Percentiles rank a stretch among this genome's conserved stretches.
Conservation (phyloP, 2,797 vertebrate genomes). For the Dendrocincla tyrannina region DNA sequence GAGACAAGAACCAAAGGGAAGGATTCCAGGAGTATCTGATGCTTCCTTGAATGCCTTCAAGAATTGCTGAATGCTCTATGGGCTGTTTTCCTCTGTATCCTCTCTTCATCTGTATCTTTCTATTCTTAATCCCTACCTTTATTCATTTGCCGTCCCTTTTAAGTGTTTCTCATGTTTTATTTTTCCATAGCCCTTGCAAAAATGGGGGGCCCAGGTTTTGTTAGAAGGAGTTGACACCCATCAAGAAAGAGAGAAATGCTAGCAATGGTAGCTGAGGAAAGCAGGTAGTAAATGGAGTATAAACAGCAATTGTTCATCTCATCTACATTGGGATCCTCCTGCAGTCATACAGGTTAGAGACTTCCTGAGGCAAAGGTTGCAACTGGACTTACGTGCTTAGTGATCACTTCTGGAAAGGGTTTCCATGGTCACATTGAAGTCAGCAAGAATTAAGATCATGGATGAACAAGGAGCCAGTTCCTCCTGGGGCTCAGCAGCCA, state of each 20-base stretch:
- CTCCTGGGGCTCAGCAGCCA: background rate
- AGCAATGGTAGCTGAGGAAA: background rate
- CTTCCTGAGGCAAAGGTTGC: background rate
- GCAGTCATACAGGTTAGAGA: background rate
- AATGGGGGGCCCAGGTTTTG: background rate
- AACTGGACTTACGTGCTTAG: background rate
- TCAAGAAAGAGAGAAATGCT: background rate
- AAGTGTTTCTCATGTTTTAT: background rate
- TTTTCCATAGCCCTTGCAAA: background rate
- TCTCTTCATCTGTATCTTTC: background rate
- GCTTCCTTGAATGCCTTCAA: background rate
- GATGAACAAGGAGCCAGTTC: background rate
- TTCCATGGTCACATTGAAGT: background rate
- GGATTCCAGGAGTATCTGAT: background rate
- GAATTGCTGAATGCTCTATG: background rate
- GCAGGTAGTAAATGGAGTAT: background rate
- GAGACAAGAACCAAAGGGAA: background rate
- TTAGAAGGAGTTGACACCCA: background rate
- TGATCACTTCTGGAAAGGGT: background rate
- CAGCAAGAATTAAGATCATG: background rate
- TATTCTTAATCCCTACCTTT: background rate
- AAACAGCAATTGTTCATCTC: background rate
- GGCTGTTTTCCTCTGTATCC: background rate
- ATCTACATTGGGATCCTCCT: background rate
- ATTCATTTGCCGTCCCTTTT: background rate